Evolutionary conservation across 2,797 vertebrate genomes (phyloP).

Genomic region (Fistularia commersonii): DNA sequence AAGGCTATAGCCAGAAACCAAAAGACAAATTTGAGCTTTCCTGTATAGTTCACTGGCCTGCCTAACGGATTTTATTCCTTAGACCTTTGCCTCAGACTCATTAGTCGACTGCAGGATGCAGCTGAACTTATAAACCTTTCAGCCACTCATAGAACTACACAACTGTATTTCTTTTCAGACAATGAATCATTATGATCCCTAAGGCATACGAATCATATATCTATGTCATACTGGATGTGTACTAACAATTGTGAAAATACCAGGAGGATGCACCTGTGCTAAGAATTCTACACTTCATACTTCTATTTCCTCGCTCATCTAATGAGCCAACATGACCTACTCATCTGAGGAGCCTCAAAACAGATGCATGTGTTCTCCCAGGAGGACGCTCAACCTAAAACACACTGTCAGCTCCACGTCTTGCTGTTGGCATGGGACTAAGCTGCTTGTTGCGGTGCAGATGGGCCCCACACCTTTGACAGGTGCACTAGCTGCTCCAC

Average conservation of each 20-base stretch:
- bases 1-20: not conserved
- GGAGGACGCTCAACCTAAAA: slow-evolving; percentile 46
- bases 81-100: slow-evolving; percentile 19
- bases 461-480: slow-evolving; percentile 59
- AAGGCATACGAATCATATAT: slow-evolving; percentile 12
- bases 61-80: slow-evolving; percentile 30
- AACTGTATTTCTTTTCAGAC: slow-evolving; percentile 37
- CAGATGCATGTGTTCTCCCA: slow-evolving; percentile 27
- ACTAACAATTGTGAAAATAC: slow-evolving; percentile 35
- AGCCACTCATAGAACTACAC: slow-evolving; percentile 24
- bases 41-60: slow-evolving; percentile 10
- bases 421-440: slow-evolving; percentile 52
- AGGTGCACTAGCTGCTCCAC: slow-evolving; percentile 59
- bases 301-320: slow-evolving; percentile 37
- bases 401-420: slow-evolving; percentile 47
- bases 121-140: slow-evolving; percentile 60
- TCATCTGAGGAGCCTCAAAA: slow-evolving; percentile 28
- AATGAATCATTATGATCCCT: slow-evolving; percentile 47
- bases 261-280: slow-evolving; percentile 53
- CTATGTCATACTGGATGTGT: slow-evolving; percentile 15
- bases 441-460: slow-evolving; percentile 58
- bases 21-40: slow-evolving; percentile 4
- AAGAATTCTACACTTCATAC: not conserved
- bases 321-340: slow-evolving; percentile 37
- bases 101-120: slow-evolving; percentile 53